Conservation (phyloP, 2,797 vertebrate genomes). For the Pogonophryne albipinna region DNA sequence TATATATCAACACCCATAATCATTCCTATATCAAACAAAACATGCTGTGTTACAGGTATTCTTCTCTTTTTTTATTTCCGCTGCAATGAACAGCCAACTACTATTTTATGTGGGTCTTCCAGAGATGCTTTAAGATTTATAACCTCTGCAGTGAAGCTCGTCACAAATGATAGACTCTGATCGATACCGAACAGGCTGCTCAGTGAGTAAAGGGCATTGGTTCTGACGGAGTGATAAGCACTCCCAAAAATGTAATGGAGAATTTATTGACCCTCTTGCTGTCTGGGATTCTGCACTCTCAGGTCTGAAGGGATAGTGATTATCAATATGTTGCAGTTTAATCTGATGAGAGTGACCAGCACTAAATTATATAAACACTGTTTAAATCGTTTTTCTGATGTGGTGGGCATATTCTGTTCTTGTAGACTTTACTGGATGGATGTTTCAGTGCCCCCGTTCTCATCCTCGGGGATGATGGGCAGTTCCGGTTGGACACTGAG, state of each 20-base stretch:
- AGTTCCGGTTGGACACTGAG: constrained; percentile 88
- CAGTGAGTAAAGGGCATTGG: constrained; percentile 47
- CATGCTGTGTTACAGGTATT: constrained; percentile 7
- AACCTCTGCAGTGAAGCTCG: constrained; percentile 54
- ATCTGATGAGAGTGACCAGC: constrained; percentile 20
- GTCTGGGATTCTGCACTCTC: constrained; percentile 29
- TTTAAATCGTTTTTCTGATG: constrained; percentile 29
- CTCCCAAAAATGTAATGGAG: constrained; percentile 34
- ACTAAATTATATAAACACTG: constrained; percentile 6
- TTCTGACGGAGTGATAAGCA: constrained; percentile 54
- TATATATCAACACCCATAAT: constrained; percentile 20
- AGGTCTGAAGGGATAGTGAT: constrained; percentile 19
- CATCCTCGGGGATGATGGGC: constrained; percentile 85
- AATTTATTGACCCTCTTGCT: constrained; percentile 52
- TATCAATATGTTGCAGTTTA: constrained; percentile 33
- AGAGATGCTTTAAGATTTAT: constrained; percentile 55
- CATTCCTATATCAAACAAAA: constrained; percentile 11
- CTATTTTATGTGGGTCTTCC: constrained; percentile 5
- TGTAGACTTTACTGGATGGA: constrained; percentile 92
- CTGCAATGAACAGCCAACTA: constrained; percentile 21
- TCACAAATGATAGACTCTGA: constrained; percentile 60
- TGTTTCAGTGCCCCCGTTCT: constrained; percentile 92
- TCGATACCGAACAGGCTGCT: constrained; percentile 58
- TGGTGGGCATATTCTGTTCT: constrained; percentile 24
- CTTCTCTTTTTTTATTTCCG: constrained; percentile 15